Base-by-base conservation (phyloP, 2,113 vertebrate species). In the Falco punctatus region DNA sequence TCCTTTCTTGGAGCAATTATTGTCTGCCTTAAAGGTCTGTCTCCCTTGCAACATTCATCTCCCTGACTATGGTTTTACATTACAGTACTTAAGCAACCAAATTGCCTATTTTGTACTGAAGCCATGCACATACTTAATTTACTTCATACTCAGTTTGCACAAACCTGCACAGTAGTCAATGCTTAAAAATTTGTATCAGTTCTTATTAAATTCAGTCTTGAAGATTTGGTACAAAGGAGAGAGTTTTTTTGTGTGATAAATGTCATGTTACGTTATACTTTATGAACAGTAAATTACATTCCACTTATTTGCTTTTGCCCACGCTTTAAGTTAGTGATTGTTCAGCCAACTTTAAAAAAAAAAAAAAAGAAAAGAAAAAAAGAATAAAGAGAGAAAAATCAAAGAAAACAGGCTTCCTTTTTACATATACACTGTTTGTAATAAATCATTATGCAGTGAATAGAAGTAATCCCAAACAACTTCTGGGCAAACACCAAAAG, bases 401-500 rank as follows among this genome's bases (percentile, higher is more conserved):
- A 97, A 96, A 97, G 83, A 88, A 72, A 9, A 49, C 23, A 90
- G 72, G 66, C 33, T 92, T 95, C 58, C 57, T 92, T 91, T 91
- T 78, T 57, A 88, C 64, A 86, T 86, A 88, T 27, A 59, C 52
- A 67, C 86, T 51, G 30, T 54, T 96, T 92, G 73, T 70, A 95
- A 96, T 94, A 97, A 97, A 95, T 93, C 92, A 96, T 82, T 71
- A 78, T 52, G 66, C 62, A 86, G 65, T 83, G 94, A 97, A 94
- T 40, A 94, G 17, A 83, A 97, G 83, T 86, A 78, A 97, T 95
- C 92, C 87, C 83, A 95, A 91, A 96, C 55, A 95, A 88, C 12
- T 61, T 82, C 79, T 97, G 91, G 88, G 92, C 92, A 91, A 86
- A 92, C 89, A 96, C 90, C 96, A 96, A 89, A 96, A 92, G 96